These are phyloP conservation scores for Priocnemis perturbator DNA, from an alignment of 2,888 invertebrate species.

Conservation along the genomic window DNA sequence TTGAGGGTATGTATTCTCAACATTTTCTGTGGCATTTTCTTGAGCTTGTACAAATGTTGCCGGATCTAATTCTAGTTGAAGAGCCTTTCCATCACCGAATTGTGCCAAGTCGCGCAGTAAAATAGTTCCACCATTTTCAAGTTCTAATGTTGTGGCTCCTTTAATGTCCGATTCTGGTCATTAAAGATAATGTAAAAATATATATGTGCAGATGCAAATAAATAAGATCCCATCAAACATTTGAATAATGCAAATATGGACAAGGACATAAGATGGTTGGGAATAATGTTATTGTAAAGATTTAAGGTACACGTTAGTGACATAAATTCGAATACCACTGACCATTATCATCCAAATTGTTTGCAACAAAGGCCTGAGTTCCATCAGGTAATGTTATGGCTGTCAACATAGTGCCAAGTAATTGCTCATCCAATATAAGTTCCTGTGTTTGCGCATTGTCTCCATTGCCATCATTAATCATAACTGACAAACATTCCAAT, in stretches of 20 bases:
- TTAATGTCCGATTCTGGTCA: constrained; percentile 44
- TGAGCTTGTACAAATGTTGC: constrained; percentile 54
- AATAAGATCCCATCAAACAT: neutral
- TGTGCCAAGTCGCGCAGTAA: constrained; percentile 64
- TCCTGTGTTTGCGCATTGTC: constrained; percentile 56
- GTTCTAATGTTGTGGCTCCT: constrained; percentile 54
- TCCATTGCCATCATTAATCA: constrained; percentile 61
- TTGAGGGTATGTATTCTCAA: constrained; percentile 60
- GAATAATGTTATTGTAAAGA: neutral
- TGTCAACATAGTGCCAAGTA: constrained; percentile 66
- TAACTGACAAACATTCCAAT: constrained; percentile 65
- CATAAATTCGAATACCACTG: constrained; percentile 10
- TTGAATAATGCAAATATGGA: too few relatives aligned
- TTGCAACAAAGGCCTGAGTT: constrained; percentile 69
- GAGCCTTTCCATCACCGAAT: constrained; percentile 63
- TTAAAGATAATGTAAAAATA: neutral
- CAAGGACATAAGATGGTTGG: too few relatives aligned
- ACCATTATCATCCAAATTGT: constrained; percentile 54
- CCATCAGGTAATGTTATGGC: constrained; percentile 72
- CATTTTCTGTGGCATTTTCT: constrained; percentile 49
- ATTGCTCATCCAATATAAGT: constrained; percentile 64
- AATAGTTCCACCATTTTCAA: constrained; percentile 67
- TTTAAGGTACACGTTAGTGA: too few relatives aligned
- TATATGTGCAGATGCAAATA: neutral
- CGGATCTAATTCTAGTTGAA: constrained; percentile 65